Evolutionary conservation across 2,797 vertebrate genomes (phyloP), one percentile per base, ranked within the genome.

Genomic region (Merluccius polli): DNA sequence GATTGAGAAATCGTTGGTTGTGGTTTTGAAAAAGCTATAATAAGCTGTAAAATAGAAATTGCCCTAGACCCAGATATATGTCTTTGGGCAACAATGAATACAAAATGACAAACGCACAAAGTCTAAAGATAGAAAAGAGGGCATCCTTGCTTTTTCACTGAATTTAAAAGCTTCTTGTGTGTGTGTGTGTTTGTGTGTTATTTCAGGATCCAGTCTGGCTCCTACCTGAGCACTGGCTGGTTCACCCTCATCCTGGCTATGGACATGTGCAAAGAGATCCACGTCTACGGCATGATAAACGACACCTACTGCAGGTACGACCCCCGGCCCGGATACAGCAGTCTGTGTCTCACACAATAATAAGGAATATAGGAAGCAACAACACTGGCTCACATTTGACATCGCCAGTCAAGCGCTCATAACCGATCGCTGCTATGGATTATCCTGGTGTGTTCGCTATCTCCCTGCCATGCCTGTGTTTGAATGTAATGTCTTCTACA

Each of bases 261-360:
- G 97, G 97, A 99, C 89, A 96, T 97, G 92, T 99, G 98, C 90
- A 97, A 97, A 74, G 95, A 97, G 92, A 97, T 99, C 89, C 95
- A 95, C 31, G 92, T 99, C 90, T 99, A 98, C 77, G 98, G 98
- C 83, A 99, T 99, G 98, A 98, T 99, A 91, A 99, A 99, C 86
- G 95, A 98, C 92, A 98, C 96, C 87, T 97, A 98, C 92, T 99
- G 98, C 97, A 98, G 94, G 98, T 99, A 95, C 96, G 95, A 93
- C 89, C 83, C 72, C 73, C 44, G 16, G 4, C 38, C 16, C 6
- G 13, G 44, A 48, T 18, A 48, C 41, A 18, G 41, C 13, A 1
- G 2, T 48, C 41, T 18, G 15, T 16, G 15, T 18, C 41, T 18
- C 41, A 16, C 41, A 16, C 13, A 16, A 48, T 48, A 16, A 48